phyloP scores from a whole-genome alignment of 1,140 invertebrate species.

The Agrilus planipennis region DNA sequence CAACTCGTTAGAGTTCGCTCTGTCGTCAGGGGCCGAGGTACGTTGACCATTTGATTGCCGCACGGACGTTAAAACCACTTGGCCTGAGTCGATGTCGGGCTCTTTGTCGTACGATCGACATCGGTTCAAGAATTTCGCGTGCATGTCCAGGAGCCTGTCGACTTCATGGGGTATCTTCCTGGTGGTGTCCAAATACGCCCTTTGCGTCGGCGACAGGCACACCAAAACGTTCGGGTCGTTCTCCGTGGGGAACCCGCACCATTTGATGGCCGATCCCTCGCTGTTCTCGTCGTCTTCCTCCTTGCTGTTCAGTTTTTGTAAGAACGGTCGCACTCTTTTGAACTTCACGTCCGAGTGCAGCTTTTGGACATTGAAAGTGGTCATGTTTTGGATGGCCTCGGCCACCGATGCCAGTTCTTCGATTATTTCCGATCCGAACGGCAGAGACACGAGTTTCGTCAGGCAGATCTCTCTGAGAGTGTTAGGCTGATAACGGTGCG shows the following conservation, averaged over 20 bases:
- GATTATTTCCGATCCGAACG: conserved; percentile 50
- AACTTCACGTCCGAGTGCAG: no score
- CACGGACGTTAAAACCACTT: no score
- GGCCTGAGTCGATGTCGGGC: background rate
- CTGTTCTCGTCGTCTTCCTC: conserved; percentile 4
- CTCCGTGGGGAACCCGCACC: conserved; percentile 45
- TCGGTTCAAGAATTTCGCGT: conserved; percentile 52
- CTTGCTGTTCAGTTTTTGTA: conserved; percentile 1
- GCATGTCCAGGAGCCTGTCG: conserved; percentile 51
- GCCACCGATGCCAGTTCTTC: conserved; percentile 52
- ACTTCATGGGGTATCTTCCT: conserved; percentile 38
- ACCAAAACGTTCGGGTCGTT: conserved; percentile 47
- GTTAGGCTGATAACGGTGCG: conserved; percentile 23
- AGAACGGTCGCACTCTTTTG: background rate
- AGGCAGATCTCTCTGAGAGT: conserved; percentile 45
- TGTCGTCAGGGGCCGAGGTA: no score
- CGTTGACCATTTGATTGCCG: no score
- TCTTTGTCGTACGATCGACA: conserved; percentile 42
- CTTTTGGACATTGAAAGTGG: conserved; percentile 20
- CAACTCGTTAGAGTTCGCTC: no score
- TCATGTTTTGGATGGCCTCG: conserved; percentile 37
- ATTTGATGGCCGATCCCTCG: conserved; percentile 30
- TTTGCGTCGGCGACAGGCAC: conserved; percentile 60
- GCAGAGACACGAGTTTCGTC: conserved; percentile 47
- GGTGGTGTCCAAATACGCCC: conserved; percentile 37